Evolutionary conservation across 2,113 vertebrate genomes (phyloP), one percentile per base, ranked within the genome.

Genomic region (Capricornis sumatraensis): DNA sequence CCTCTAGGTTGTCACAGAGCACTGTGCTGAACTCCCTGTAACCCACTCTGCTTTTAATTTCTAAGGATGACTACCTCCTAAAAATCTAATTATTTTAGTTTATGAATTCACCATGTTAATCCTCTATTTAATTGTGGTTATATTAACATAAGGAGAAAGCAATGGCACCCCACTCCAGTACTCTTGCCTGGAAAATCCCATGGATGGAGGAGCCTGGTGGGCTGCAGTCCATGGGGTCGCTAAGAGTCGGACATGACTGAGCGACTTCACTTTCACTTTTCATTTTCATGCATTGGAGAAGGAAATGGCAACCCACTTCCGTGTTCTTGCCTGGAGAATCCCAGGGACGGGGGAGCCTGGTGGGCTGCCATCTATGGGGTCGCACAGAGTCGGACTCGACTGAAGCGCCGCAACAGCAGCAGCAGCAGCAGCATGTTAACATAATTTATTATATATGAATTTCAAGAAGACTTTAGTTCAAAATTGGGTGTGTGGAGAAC

Each of bases 121-220:
- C 12, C 19, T 36, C n/a, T 33, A 87, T n/a, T 79, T 94, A 53
- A 45, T 33, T 19, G 27, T 79, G 45, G 19, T 33, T 43, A 53
- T 12, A 40, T 87, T 45, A 43, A 40, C 6, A 2, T n/a, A 43
- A 84, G 28, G 60, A 62, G 13, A 62, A 62, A 30, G 13, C 2
- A 62, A 62, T 30, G 28, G 60, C 60, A 30, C 13, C 12, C 58
- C 5, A 30, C 60, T 62, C 60, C 60, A 15, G 28, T 62, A 7
- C 28, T 15, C 13, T 62, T 62, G 60, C 60, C 60, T 62, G 28
- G 13, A 62, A 30, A 62, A 62, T 30, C 60, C 60, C 60, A 30
- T 15, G 13, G 3, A 30, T 0, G 0, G 28, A 30, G 60, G 28
- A 15, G 13, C 58, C 58, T 62, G 13, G 28, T 30, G 0, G 1